These are phyloP conservation scores for Monoplex corrugatus DNA, from an alignment of 2,888 invertebrate species.

Conservation along the genomic window DNA sequence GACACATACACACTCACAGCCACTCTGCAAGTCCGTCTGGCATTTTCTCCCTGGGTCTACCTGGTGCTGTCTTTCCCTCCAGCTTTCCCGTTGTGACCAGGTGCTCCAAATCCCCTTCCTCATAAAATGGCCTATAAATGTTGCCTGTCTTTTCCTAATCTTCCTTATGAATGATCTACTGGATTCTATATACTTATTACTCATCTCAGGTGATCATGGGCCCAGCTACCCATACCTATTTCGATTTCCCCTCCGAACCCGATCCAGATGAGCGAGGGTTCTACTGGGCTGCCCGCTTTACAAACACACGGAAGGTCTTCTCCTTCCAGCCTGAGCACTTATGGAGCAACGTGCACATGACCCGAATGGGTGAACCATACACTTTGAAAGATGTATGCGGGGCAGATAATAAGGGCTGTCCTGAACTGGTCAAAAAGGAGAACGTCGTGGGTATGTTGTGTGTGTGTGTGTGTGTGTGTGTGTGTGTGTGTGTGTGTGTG, in stretches of 20 bases:
- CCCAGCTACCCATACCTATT: slow-evolving; percentile 72
- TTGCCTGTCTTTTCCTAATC: too few species aligned
- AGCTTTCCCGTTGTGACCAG: too few species aligned
- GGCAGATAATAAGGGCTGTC: slow-evolving; percentile 63
- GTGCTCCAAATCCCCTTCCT: too few species aligned
- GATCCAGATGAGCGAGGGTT: slow-evolving; percentile 77
- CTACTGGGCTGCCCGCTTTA: slow-evolving; percentile 78
- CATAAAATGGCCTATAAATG: too few species aligned
- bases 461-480: background rate
- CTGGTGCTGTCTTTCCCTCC: too few species aligned
- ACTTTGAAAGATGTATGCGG: slow-evolving; percentile 65
- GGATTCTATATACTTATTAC: too few species aligned
- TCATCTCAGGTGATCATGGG: slow-evolving; percentile 72
- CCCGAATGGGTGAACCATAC: slow-evolving; percentile 64
- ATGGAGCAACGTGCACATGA: slow-evolving; percentile 65
- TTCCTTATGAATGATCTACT: too few species aligned
- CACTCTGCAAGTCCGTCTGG: too few species aligned
- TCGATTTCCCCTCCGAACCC: slow-evolving; percentile 76
- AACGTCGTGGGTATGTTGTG: slow-evolving; percentile 73
- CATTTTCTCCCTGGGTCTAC: too few species aligned
- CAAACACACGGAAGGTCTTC: slow-evolving; percentile 70
- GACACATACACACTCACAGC: too few species aligned
- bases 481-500: background rate
- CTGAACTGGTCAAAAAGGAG: slow-evolving; percentile 64
- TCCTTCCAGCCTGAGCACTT: slow-evolving; percentile 70